Percentiles rank a stretch among this genome's conserved stretches.
Evolutionary conservation across 2,797 vertebrate genomes (phyloP).

Genomic region (Balearica regulorum): DNA sequence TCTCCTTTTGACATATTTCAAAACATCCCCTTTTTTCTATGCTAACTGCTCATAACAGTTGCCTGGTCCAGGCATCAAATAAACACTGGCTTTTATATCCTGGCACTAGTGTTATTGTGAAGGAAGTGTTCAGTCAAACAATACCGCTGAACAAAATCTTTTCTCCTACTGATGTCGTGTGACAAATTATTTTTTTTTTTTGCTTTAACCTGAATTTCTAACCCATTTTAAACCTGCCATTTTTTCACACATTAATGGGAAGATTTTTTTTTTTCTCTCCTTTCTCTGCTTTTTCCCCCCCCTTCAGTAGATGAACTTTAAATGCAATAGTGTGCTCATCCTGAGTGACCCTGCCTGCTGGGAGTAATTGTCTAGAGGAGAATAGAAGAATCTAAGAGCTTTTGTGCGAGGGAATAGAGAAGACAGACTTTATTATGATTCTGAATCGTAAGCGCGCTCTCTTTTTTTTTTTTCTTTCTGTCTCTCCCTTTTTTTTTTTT

Average conservation of each 20-base stretch:
- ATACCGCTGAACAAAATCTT: background rate
- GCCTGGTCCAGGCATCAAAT: background rate
- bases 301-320: constrained; percentile 65
- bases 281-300: constrained; percentile 5
- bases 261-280: constrained; percentile 5
- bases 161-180: background rate
- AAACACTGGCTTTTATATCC: background rate
- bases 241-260: constrained; percentile 34
- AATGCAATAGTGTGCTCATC: constrained; percentile 60
- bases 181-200: background rate
- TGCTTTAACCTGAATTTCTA: constrained; percentile 55
- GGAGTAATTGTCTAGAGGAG: constrained; percentile 85
- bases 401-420: constrained; percentile 82
- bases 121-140: constrained; percentile 30
- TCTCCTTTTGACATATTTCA: background rate
- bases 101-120: background rate
- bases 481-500: background rate
- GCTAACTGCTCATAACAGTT: background rate
- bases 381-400: constrained; percentile 81
- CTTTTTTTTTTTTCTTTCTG: background rate
- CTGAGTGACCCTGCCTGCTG: constrained; percentile 78
- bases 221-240: constrained; percentile 59
- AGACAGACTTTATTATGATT: constrained; percentile 77
- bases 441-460: constrained; percentile 44
- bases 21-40: background rate